A percentile compares a stretch with the other conserved stretches of the same genome.
These are phyloP conservation scores for Chiloscyllium plagiosum DNA, from an alignment of 2,113 vertebrate species.

Conservation along the genomic window DNA sequence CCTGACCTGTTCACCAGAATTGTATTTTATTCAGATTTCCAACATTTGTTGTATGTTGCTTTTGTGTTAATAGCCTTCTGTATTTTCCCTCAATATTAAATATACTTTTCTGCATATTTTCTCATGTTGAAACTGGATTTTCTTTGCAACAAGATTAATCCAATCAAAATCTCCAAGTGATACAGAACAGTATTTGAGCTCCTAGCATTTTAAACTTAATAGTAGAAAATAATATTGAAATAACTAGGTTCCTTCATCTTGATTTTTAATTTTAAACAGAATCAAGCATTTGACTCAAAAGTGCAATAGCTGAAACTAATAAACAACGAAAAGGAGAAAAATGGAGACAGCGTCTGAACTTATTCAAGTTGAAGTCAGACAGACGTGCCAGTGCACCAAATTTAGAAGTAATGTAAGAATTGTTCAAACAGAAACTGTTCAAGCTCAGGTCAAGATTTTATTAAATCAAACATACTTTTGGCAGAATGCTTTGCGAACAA, in stretches of 20 bases:
- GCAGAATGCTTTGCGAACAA: background rate
- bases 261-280: background rate
- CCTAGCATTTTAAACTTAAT: background rate
- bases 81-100: background rate
- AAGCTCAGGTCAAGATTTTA: slow-evolving; percentile 21
- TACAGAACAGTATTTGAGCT: background rate
- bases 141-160: background rate
- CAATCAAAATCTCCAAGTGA: background rate
- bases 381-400: background rate
- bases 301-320: slow-evolving; percentile 9
- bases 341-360: slow-evolving; percentile 2
- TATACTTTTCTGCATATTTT: background rate
- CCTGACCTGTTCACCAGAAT: too few species aligned
- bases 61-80: background rate
- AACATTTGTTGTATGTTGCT: background rate
- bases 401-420: background rate
- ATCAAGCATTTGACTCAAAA: background rate
- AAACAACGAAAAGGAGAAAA: background rate
- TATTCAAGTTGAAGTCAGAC: background rate
- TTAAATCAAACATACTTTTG: slow-evolving; percentile 6
- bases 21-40: background rate
- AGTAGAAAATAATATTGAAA: background rate
- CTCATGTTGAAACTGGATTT: background rate
- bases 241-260: background rate
- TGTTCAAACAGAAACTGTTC: background rate